A percentile compares a stretch with the other conserved stretches of the same genome.
Conservation (phyloP, 2,113 vertebrate genomes). For the Chitala chitala region DNA sequence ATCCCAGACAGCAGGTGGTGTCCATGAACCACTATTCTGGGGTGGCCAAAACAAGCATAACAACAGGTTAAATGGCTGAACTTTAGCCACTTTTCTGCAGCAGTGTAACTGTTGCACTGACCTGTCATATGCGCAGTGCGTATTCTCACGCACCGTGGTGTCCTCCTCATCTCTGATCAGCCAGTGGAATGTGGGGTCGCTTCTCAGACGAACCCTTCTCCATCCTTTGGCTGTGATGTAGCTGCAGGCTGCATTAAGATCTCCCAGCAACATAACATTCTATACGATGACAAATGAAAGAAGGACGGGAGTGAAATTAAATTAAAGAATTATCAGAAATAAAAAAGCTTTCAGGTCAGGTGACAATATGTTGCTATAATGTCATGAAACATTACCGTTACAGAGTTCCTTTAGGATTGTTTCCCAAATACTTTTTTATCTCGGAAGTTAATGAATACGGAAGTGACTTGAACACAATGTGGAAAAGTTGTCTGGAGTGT, state of each 20-base stretch:
- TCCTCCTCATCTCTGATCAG: conserved; percentile 74
- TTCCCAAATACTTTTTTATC: no score
- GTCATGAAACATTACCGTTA: no score
- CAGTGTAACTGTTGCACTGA: no score
- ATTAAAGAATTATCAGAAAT: no score
- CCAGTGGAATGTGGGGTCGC: conserved; percentile 66
- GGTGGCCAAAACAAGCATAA: not conserved
- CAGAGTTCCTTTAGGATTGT: no score
- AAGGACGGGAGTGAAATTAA: not conserved
- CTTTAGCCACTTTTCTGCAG: no score
- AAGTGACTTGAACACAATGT: no score
- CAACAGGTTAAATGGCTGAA: not conserved
- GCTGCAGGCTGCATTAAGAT: conserved; percentile 77
- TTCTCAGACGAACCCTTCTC: conserved; percentile 62
- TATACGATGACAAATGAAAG: conserved; percentile 29
- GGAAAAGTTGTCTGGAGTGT: no score
- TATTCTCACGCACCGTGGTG: conserved; percentile 70
- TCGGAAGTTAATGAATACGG: no score
- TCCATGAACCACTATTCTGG: conserved; percentile 76
- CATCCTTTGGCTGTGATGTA: conserved; percentile 69
- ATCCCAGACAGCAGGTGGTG: conserved; percentile 54
- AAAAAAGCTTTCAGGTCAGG: no score
- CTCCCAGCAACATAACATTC: conserved; percentile 75
- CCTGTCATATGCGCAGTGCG: conserved; percentile 75
- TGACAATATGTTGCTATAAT: no score